phyloP scores from a whole-genome alignment of 92 coral and sea anemone species.

The Muricea muricata region DNA sequence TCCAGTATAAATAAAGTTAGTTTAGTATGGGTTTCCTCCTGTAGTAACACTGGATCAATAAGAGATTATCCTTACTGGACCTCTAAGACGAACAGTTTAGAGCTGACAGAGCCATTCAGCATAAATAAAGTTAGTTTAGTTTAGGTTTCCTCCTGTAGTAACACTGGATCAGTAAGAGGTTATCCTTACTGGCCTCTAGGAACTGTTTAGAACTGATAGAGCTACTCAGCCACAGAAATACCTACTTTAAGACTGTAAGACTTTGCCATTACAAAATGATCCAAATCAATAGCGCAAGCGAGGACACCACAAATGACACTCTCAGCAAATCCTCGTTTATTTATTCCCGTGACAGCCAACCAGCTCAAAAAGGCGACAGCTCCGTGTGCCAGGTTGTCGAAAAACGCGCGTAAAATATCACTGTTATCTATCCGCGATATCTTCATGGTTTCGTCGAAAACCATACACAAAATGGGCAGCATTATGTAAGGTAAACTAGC shows the following conservation, averaged over 20 bases:
- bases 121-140: too few relatives aligned
- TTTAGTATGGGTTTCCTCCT: too few relatives aligned
- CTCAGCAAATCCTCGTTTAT: conserved; percentile 46
- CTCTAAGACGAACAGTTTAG: too few relatives aligned
- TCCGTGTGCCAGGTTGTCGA: conserved; percentile 80
- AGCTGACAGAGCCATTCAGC: too few relatives aligned
- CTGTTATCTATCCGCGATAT: conserved; percentile 11
- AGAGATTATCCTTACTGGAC: too few relatives aligned
- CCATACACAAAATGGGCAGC: conserved; percentile 14
- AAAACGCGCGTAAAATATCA: conserved; percentile 58
- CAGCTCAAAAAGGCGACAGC: conserved; percentile 77
- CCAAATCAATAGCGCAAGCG: conserved; percentile 84
- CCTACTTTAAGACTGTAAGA: conserved; percentile 77
- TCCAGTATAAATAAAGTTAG: too few relatives aligned
- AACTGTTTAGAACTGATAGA: neutral
- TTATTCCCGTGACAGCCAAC: conserved; percentile 74
- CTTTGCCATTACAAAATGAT: conserved; percentile 85
- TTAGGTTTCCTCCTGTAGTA: too few relatives aligned
- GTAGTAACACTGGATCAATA: too few relatives aligned
- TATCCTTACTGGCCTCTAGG: too few relatives aligned
- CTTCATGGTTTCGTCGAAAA: conserved; percentile 30
- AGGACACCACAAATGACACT: conserved; percentile 70
- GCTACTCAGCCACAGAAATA: neutral
- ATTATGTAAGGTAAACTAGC: conserved; percentile 5
- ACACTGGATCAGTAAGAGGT: too few relatives aligned